A percentile compares a stretch with the other conserved stretches of the same genome.
phyloP scores from a whole-genome alignment of 2,797 vertebrate genomes.

The Luscinia luscinia region DNA sequence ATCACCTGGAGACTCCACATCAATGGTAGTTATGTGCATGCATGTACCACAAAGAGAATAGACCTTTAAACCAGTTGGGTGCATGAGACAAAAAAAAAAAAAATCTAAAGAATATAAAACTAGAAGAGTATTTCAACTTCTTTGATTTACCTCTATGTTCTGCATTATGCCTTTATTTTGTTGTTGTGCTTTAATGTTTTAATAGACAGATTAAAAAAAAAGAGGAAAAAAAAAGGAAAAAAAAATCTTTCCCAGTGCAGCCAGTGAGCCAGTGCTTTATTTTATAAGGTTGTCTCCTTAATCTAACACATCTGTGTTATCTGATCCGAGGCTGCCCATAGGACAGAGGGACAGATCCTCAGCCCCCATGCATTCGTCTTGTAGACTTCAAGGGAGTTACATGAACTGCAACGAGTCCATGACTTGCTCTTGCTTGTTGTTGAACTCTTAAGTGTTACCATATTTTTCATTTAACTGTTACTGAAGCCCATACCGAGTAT shows the following conservation, averaged over 20 bases:
- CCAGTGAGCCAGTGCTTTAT: not conserved
- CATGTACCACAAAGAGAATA: constrained; percentile 61
- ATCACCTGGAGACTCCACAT: constrained; percentile 68
- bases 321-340: constrained; percentile 43
- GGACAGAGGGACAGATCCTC: constrained; percentile 18
- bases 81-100: not conserved
- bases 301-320: constrained; percentile 60
- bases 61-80: constrained; percentile 45
- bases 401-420: not conserved
- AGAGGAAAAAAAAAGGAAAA: too few relatives aligned
- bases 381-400: constrained; percentile 22
- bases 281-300: constrained; percentile 44
- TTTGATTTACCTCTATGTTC: not conserved
- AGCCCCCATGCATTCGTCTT: not conserved
- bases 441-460: constrained; percentile 45
- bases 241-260: not conserved
- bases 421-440: constrained; percentile 37
- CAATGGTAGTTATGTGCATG: constrained; percentile 67
- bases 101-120: not conserved
- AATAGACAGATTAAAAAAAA: not conserved
- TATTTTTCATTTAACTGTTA: constrained; percentile 30
- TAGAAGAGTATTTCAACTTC: not conserved
- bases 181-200: not conserved
- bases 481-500: not conserved
- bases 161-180: not conserved